These are phyloP conservation scores for Mungos mungo DNA, from an alignment of 2,113 vertebrate species.

Conservation along the genomic window DNA sequence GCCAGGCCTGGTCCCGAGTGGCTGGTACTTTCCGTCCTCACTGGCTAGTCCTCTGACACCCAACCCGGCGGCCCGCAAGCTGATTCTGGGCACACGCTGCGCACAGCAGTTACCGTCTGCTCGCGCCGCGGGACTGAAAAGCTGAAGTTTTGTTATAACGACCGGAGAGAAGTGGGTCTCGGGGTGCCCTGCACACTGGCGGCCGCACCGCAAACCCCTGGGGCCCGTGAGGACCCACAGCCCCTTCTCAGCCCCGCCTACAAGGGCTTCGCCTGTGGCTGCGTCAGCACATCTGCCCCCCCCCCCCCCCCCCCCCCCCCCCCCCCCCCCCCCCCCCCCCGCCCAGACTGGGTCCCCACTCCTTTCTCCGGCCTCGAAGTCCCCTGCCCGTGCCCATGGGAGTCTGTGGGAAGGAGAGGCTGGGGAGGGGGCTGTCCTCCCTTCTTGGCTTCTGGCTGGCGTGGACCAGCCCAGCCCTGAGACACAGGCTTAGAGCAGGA, in stretches of 20 bases:
- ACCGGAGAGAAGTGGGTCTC: background rate
- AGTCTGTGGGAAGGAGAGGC: too few species aligned
- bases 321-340: rapidly evolving
- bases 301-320: rapidly evolving
- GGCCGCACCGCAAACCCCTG: background rate
- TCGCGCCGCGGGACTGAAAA: background rate
- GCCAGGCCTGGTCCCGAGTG: background rate
- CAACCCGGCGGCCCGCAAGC: background rate
- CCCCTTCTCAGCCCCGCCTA: background rate
- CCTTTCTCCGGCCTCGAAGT: background rate
- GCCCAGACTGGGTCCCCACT: rapidly evolving
- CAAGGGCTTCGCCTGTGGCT: background rate
- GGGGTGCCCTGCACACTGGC: background rate
- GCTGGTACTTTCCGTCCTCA: background rate
- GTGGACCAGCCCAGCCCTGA: too few species aligned
- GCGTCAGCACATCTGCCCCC: rapidly evolving
- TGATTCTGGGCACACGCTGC: background rate
- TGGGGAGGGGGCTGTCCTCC: background rate
- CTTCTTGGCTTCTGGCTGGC: background rate
- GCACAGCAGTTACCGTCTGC: background rate
- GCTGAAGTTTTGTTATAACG: background rate
- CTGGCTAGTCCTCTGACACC: background rate
- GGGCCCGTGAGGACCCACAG: background rate
- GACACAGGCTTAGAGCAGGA: background rate
- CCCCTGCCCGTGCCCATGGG: background rate